Conservation (phyloP, 2,113 vertebrate genomes). For the Sisor rabdophorus region DNA sequence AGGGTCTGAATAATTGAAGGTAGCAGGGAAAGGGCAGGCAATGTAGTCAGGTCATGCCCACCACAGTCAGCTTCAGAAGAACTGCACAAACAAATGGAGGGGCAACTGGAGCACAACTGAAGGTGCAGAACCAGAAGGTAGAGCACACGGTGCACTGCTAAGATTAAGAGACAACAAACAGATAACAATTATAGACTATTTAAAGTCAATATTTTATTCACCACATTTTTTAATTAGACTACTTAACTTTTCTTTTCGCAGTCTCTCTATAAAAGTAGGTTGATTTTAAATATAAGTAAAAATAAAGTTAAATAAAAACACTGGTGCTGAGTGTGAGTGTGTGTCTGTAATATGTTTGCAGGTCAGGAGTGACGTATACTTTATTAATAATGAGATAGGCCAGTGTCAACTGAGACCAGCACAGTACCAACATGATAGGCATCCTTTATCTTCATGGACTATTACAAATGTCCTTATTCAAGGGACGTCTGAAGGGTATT, state of each 20-base stretch:
- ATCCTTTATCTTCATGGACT: conserved; percentile 3
- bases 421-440: conserved; percentile 5
- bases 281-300: background rate
- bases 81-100: conserved; percentile 84
- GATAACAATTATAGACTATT: background rate
- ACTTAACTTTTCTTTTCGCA: background rate
- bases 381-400: conserved; percentile 16
- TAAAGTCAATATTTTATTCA: background rate
- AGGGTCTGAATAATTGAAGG: conserved; percentile 82
- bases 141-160: conserved; percentile 80
- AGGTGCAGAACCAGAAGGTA: conserved; percentile 68
- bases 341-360: background rate
- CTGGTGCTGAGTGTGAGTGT: background rate
- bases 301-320: background rate
- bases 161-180: conserved; percentile 5
- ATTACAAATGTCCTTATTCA: conserved; percentile 1
- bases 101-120: conserved; percentile 75
- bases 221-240: background rate
- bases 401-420: conserved; percentile 26
- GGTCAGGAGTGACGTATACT: conserved; percentile 10
- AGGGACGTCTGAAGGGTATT: conserved; percentile 9
- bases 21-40: conserved; percentile 80
- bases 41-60: conserved; percentile 78
- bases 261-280: background rate
- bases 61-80: conserved; percentile 84